phyloP scores from a whole-genome alignment of 1,140 invertebrate genomes.

The Anastatus disparis region DNA sequence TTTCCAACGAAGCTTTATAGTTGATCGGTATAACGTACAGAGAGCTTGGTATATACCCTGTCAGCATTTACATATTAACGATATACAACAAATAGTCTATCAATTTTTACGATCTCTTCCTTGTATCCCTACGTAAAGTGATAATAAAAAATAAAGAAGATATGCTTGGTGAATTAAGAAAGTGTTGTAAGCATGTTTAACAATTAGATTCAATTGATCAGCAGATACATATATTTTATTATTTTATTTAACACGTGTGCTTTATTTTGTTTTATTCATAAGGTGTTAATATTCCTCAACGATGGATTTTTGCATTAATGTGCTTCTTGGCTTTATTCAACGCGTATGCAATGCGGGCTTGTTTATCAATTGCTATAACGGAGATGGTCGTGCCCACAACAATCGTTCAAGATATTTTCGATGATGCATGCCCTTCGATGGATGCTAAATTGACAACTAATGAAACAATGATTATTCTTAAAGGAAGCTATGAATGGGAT shows the following conservation, averaged over 20 bases:
- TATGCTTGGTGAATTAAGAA: constrained; percentile 27
- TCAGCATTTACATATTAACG: background rate
- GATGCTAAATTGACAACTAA: background rate
- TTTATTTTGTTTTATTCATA: constrained; percentile 33
- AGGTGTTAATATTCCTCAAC: constrained; percentile 76
- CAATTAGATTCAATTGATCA: background rate
- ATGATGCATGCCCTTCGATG: constrained; percentile 67
- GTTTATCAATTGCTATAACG: constrained; percentile 89
- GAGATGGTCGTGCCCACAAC: constrained; percentile 75
- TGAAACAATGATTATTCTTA: background rate
- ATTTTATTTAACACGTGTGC: background rate
- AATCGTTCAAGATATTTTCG: constrained; percentile 52
- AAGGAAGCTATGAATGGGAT: constrained; percentile 48
- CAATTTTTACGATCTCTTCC: background rate
- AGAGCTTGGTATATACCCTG: background rate
- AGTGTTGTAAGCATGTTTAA: constrained; percentile 20
- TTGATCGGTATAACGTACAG: constrained; percentile 24
- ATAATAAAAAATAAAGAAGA: too few species aligned
- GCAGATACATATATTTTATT: background rate
- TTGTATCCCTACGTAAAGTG: too few species aligned
- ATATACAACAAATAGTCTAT: constrained; percentile 3
- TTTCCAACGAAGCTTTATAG: constrained; percentile 18
- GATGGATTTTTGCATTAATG: constrained; percentile 84
- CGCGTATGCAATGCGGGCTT: constrained; percentile 89
- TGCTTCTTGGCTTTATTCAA: constrained; percentile 86